These are phyloP conservation scores for Polypedilum pembai DNA, from an alignment of 1,140 invertebrate genomes.

Conservation along the genomic window DNA sequence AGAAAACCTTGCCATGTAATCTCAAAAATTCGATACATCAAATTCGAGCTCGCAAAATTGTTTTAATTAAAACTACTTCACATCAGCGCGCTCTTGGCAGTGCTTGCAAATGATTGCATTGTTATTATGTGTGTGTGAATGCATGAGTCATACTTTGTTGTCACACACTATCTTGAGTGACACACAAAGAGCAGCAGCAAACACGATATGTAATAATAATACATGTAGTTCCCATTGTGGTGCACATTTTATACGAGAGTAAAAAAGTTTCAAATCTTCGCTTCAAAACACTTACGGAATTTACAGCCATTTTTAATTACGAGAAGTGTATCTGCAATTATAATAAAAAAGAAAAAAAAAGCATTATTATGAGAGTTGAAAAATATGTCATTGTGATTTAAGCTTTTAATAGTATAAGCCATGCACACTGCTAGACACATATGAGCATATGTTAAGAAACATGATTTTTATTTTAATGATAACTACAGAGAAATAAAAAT, in stretches of 20 bases:
- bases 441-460: too few species aligned
- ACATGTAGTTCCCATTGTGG: background rate
- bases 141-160: background rate
- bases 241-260: too few species aligned
- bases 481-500: too few species aligned
- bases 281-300: conserved; percentile 29
- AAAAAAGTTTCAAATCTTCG: background rate
- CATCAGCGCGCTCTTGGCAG: background rate
- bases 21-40: conserved; percentile 1
- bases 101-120: conserved; percentile 6
- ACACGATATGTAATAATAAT: background rate
- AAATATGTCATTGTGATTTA: conserved; percentile 16
- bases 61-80: conserved; percentile 14
- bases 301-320: conserved; percentile 30
- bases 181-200: background rate
- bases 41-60: background rate
- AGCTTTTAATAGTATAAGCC: background rate
- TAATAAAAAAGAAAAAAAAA: background rate
- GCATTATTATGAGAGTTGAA: conserved; percentile 2
- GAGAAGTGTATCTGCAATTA: conserved; percentile 12
- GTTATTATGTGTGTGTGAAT: background rate
- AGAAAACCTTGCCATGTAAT: background rate
- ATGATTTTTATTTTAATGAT: too few species aligned
- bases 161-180: background rate
- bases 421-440: too few species aligned